These are phyloP conservation scores for Drepana arcuata DNA, from an alignment of 1,140 invertebrate genomes.

Conservation along the genomic window DNA sequence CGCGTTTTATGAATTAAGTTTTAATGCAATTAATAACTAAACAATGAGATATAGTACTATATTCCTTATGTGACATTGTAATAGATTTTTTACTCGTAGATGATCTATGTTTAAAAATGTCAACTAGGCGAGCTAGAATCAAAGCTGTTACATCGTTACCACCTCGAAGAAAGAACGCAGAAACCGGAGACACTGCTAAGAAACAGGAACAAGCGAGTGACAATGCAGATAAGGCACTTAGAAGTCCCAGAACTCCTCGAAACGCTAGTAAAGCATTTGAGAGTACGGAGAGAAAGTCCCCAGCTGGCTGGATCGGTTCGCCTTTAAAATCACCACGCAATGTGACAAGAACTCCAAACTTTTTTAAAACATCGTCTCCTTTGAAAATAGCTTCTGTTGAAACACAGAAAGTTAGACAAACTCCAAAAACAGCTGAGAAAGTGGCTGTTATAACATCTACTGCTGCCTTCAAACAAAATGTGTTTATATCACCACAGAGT, in stretches of 20 bases:
- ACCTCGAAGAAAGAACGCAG: slow-evolving; percentile 49
- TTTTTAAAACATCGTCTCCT: no score
- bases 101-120: no score
- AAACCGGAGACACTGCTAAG: slow-evolving; percentile 29
- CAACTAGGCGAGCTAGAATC: slow-evolving; percentile 58
- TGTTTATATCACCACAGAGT: slow-evolving; percentile 20
- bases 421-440: slow-evolving; percentile 17
- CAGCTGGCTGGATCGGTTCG: not conserved
- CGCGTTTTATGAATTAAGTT: no score
- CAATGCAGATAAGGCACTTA: slow-evolving; percentile 15
- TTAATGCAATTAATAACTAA: no score
- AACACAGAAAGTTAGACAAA: slow-evolving; percentile 4
- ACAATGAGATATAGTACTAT: no score
- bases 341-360: slow-evolving; percentile 5
- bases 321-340: slow-evolving; percentile 3
- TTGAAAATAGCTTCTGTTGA: no score
- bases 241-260: slow-evolving; percentile 24
- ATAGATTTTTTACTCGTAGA: no score
- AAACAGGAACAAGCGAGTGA: slow-evolving; percentile 16
- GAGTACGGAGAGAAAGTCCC: no score
- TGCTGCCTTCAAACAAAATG: slow-evolving; percentile 6
- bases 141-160: slow-evolving; percentile 59
- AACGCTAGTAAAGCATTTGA: not conserved
- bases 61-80: no score
- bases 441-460: slow-evolving; percentile 17